Percentiles rank a stretch among this genome's conserved stretches.
Conservation (phyloP, 2,113 vertebrate genomes). For the Sterrhoptilus dennistouni region DNA sequence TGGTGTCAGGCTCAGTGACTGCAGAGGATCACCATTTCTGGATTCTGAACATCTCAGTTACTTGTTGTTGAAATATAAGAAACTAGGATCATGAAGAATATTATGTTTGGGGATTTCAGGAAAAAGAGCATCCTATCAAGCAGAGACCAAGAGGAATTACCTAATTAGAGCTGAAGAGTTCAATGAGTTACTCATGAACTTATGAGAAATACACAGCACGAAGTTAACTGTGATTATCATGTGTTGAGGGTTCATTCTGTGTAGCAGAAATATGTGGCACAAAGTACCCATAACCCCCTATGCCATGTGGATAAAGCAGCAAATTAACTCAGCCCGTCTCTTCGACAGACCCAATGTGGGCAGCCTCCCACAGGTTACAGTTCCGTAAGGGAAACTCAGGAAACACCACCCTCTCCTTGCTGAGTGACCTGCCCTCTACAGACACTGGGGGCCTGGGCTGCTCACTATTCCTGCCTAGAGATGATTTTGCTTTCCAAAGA, state of each 20-base stretch:
- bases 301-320: background rate
- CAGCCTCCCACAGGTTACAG: background rate
- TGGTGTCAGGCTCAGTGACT: background rate
- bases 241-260: background rate
- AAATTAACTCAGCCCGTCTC: background rate
- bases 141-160: background rate
- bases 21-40: background rate
- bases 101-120: background rate
- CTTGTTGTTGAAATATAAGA: background rate
- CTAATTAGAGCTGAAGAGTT: background rate
- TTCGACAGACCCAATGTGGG: background rate
- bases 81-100: background rate
- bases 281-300: background rate
- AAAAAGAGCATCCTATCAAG: background rate
- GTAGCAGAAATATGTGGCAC: background rate
- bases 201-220: background rate
- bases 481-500: background rate
- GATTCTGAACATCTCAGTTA: background rate
- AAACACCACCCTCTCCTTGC: background rate
- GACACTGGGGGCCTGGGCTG: accelerated
- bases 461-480: background rate
- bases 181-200: background rate
- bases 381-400: background rate
- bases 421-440: background rate
- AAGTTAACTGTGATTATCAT: background rate